Conservation (phyloP, 1,140 invertebrate species). For the Drusus annulatus region DNA sequence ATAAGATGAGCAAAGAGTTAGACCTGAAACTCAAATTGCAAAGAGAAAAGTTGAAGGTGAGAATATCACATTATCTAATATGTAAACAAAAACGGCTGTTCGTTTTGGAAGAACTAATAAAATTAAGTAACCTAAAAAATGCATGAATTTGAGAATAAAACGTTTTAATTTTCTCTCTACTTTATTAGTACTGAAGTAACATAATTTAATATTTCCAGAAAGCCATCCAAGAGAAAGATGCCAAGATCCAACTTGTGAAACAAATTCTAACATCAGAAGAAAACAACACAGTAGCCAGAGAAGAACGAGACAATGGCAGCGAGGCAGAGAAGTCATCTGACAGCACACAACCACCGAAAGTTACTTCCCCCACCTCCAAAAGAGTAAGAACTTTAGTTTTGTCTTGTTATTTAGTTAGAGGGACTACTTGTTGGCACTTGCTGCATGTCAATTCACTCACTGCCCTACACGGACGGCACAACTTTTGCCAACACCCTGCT, state of each 20-base stretch:
- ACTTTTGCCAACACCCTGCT: too few species aligned
- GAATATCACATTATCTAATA: too few species aligned
- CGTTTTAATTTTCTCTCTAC: too few species aligned
- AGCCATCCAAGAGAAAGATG: conserved; percentile 73
- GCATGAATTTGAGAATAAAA: too few species aligned
- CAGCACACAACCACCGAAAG: background rate
- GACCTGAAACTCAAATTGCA: conserved; percentile 78
- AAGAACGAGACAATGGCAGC: background rate
- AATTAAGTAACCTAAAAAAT: too few species aligned
- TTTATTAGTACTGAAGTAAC: background rate
- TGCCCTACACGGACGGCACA: too few species aligned
- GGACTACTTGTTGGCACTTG: too few species aligned
- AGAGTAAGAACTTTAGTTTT: conserved; percentile 35
- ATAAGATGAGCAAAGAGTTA: conserved; percentile 78
- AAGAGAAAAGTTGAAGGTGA: conserved; percentile 75
- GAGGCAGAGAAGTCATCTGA: conserved; percentile 24
- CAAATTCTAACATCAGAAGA: conserved; percentile 65
- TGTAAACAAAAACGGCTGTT: too few species aligned
- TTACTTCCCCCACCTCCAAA: conserved; percentile 34
- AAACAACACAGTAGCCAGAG: background rate
- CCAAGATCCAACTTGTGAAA: conserved; percentile 67
- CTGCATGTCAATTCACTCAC: too few species aligned
- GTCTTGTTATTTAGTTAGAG: too few species aligned
- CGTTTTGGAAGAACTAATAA: too few species aligned
- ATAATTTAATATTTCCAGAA: conserved; percentile 61